Conservation (phyloP, 2,888 invertebrate genomes). For the Noctua comes region DNA sequence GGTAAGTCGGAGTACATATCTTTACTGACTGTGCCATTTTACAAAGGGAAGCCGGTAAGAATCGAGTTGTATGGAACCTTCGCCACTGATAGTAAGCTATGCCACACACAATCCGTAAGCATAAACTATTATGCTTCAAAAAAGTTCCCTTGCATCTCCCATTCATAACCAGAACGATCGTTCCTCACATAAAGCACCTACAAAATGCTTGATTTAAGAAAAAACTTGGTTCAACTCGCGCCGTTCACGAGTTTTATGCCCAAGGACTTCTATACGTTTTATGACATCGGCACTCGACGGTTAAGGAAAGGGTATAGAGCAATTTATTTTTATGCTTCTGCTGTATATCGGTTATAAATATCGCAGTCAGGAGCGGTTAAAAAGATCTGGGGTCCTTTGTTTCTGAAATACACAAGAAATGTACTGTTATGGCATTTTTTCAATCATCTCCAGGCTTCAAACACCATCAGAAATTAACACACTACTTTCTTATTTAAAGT, state of each 20-base stretch:
- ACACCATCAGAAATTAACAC: neutral
- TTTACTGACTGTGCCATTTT: too few species aligned
- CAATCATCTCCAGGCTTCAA: neutral
- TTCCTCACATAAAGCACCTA: constrained; percentile 31
- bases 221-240: constrained; percentile 53
- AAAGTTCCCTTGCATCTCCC: constrained; percentile 20
- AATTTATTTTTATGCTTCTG: constrained; percentile 63
- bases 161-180: constrained; percentile 46
- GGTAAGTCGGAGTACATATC: too few species aligned
- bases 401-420: neutral
- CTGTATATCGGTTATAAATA: constrained; percentile 61
- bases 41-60: too few species aligned
- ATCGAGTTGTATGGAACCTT: too few species aligned
- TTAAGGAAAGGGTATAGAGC: constrained; percentile 56
- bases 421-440: neutral
- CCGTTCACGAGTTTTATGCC: constrained; percentile 61
- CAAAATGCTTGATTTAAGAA: constrained; percentile 60
- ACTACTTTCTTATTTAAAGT: constrained; percentile 2
- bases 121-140: constrained; percentile 6
- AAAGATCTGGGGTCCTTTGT: constrained; percentile 41
- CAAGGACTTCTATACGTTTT: constrained; percentile 61
- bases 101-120: neutral
- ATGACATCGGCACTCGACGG: constrained; percentile 55
- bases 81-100: too few species aligned
- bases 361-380: constrained; percentile 44